Evolutionary conservation across 2,888 invertebrate species (phyloP).

Genomic region (Chelonus formosanus): DNA sequence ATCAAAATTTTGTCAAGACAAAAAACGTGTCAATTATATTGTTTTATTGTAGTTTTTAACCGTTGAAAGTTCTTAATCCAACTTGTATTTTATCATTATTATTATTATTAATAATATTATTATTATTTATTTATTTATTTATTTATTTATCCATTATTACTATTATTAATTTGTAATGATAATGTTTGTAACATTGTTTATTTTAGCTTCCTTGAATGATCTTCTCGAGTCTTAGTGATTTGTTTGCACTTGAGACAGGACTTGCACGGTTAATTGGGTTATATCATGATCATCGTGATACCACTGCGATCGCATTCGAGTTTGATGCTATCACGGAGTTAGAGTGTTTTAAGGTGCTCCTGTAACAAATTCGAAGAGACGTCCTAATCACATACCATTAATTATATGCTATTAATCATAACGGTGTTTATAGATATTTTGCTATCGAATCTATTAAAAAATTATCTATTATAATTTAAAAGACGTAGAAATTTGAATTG

Average conservation of each 20-base stretch:
- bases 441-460: too few species aligned
- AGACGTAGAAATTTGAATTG: too few species aligned
- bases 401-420: conserved; percentile 14
- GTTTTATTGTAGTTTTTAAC: too few species aligned
- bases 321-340: conserved; percentile 56
- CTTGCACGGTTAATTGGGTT: conserved; percentile 35
- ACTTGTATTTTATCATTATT: too few species aligned
- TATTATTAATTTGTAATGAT: not conserved
- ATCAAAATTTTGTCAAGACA: too few species aligned
- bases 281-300: conserved; percentile 49
- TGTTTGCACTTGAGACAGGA: conserved; percentile 43
- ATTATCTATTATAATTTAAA: too few species aligned
- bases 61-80: too few species aligned
- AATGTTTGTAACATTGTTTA: not conserved
- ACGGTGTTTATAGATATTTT: too few species aligned
- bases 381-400: conserved; percentile 38
- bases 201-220: conserved; percentile 38
- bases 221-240: conserved; percentile 48
- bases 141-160: conserved; percentile 15
- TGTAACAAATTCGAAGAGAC: conserved; percentile 55
- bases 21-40: too few species aligned
- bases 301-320: conserved; percentile 54
- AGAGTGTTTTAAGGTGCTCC: conserved; percentile 60
- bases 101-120: too few species aligned
- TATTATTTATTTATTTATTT: not conserved